phyloP scores from a whole-genome alignment of 1,140 invertebrate species.

The Paracyclopina nana region DNA sequence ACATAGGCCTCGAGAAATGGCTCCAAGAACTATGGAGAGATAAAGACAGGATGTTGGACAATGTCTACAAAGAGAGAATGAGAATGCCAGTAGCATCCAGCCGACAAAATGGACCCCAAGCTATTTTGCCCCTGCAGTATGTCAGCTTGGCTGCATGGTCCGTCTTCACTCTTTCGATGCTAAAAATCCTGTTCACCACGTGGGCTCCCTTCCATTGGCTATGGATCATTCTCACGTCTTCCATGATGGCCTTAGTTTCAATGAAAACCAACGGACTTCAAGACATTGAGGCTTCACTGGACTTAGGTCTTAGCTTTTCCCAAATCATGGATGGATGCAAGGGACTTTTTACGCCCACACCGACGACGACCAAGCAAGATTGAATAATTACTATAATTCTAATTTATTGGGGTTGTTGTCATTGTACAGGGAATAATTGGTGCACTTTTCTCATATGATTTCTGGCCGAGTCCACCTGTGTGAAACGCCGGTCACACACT shows the following conservation, averaged over 20 bases:
- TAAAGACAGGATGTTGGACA: slow-evolving; percentile 40
- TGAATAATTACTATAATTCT: too few species aligned
- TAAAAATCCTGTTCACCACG: too few species aligned
- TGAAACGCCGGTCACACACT: too few species aligned
- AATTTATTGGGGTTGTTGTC: too few species aligned
- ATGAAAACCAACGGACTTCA: neutral
- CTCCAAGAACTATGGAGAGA: slow-evolving; percentile 44
- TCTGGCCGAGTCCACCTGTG: too few species aligned
- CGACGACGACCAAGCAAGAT: too few species aligned
- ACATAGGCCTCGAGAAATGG: slow-evolving; percentile 39
- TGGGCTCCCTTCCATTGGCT: slow-evolving; percentile 1
- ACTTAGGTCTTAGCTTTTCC: too few species aligned
- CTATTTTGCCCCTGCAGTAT: neutral
- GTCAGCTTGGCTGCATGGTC: slow-evolving; percentile 4
- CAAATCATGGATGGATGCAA: too few species aligned
- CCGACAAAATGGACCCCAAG: neutral
- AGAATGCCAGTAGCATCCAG: neutral
- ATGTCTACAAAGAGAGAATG: slow-evolving; percentile 29
- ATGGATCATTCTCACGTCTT: neutral
- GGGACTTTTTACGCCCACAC: too few species aligned
- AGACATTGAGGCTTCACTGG: slow-evolving; percentile 4
- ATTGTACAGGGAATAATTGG: too few species aligned
- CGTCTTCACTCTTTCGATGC: neutral
- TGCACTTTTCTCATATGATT: too few species aligned
- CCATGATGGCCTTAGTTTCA: neutral